Evolutionary conservation across 2,888 invertebrate genomes (phyloP).

Genomic region (Hypomecis atomaria): DNA sequence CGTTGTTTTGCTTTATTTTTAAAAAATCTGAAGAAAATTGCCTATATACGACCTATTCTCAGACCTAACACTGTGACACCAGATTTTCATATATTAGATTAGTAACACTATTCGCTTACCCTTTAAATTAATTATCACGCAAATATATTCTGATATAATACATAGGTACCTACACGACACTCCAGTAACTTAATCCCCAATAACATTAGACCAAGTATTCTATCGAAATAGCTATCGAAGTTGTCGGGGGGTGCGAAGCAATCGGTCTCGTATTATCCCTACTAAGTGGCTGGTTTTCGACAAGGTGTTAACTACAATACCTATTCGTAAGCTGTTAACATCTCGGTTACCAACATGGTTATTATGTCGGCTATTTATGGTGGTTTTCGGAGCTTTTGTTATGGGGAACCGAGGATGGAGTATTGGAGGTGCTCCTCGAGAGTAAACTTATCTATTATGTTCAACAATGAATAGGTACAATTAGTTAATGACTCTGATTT

Average conservation of each 20-base stretch:
- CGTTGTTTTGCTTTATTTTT: too few species aligned
- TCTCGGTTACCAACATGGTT: neutral
- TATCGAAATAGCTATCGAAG: conserved; percentile 7
- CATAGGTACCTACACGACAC: neutral
- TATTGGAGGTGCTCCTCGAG: too few species aligned
- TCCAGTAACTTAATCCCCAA: conserved; percentile 8
- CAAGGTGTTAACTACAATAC: neutral
- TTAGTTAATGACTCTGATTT: too few species aligned
- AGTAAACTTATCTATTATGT: too few species aligned
- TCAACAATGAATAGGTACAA: too few species aligned
- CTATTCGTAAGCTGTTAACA: neutral
- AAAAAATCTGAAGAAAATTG: too few species aligned
- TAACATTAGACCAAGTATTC: conserved; percentile 2
- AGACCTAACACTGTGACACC: too few species aligned
- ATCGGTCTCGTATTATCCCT: conserved; percentile 3
- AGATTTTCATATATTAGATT: too few species aligned
- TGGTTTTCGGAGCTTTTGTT: neutral
- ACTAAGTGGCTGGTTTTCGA: conserved; percentile 4
- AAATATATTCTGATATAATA: neutral
- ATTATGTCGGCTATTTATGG: neutral
- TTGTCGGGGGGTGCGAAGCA: conserved; percentile 3
- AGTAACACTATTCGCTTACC: neutral
- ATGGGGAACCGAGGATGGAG: neutral
- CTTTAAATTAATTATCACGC: neutral
- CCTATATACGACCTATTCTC: too few species aligned